These are phyloP conservation scores for Poeciliopsis paucimaculata DNA, from an alignment of 2,797 vertebrate species.

Conservation along the genomic window DNA sequence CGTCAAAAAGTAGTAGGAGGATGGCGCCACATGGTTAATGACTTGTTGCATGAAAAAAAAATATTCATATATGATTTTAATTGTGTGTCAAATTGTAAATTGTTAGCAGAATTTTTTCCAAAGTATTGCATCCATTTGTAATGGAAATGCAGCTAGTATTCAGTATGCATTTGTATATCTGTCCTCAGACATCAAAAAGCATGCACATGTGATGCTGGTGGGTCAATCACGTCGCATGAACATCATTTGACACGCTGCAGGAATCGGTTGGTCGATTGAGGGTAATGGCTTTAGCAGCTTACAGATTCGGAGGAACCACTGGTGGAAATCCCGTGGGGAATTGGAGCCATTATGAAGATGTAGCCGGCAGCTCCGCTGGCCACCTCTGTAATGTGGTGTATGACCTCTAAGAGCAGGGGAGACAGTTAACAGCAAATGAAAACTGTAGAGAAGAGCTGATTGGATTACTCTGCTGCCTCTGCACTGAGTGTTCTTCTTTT, in stretches of 20 bases:
- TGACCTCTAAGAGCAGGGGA: slow-evolving; percentile 52
- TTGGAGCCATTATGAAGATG: slow-evolving; percentile 56
- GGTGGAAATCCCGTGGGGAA: slow-evolving; percentile 49
- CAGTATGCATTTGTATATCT: not conserved
- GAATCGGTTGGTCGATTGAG: slow-evolving; percentile 25
- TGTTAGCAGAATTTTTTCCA: too few species aligned
- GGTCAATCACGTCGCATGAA: slow-evolving; percentile 17
- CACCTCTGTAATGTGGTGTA: slow-evolving; percentile 25
- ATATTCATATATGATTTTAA: too few species aligned
- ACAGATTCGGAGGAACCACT: slow-evolving; percentile 25
- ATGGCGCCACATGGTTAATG: too few species aligned
- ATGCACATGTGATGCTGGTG: slow-evolving; percentile 39
- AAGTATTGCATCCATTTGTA: too few species aligned
- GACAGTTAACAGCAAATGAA: slow-evolving; percentile 65
- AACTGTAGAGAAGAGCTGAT: slow-evolving; percentile 49
- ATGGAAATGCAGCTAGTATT: too few species aligned
- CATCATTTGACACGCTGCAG: slow-evolving; percentile 40
- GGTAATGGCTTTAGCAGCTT: slow-evolving; percentile 44
- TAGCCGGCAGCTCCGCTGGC: slow-evolving; percentile 36
- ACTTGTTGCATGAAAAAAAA: too few species aligned
- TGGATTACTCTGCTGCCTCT: slow-evolving; percentile 61
- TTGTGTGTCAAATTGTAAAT: too few species aligned
- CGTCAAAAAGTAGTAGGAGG: too few species aligned
- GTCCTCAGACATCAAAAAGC: slow-evolving; percentile 20
- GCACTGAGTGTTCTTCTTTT: slow-evolving; percentile 4